These are phyloP conservation scores for Arenaria interpres DNA, from an alignment of 2,113 vertebrate genomes.

Conservation along the genomic window DNA sequence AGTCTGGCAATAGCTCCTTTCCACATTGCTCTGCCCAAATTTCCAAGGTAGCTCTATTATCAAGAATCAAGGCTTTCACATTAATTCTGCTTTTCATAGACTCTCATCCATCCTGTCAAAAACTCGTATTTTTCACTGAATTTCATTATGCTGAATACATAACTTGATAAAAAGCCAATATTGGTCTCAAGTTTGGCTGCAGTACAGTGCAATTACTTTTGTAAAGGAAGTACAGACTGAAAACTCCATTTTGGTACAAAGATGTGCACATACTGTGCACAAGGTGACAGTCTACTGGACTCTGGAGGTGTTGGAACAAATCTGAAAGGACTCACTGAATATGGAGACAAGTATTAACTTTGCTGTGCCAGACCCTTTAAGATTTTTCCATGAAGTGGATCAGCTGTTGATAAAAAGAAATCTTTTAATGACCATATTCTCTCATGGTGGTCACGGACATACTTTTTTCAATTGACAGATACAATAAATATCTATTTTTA, in stretches of 20 bases:
- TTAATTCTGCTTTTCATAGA: not conserved
- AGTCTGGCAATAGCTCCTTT: not conserved
- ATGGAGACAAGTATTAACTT: not conserved
- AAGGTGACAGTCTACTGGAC: not conserved
- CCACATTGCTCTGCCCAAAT: not conserved
- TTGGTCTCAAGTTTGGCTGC: not conserved
- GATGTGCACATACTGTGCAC: not conserved
- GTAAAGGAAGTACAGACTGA: not conserved
- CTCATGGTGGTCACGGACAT: not conserved
- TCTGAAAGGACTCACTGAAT: not conserved
- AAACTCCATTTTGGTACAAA: not conserved
- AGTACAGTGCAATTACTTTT: not conserved
- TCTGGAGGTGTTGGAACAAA: not conserved
- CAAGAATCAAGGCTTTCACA: not conserved
- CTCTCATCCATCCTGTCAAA: not conserved
- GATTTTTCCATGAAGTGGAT: not conserved
- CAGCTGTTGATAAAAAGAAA: not conserved
- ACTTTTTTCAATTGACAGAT: not conserved
- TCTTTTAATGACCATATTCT: not conserved
- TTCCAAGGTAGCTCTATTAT: not conserved
- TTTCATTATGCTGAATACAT: not conserved
- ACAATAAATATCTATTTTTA: not conserved
- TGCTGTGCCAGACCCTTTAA: not conserved
- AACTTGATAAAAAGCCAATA: not conserved
- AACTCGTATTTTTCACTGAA: not conserved